phyloP scores from a whole-genome alignment of 2,888 invertebrate species.

The Protodeltote pygarga region DNA sequence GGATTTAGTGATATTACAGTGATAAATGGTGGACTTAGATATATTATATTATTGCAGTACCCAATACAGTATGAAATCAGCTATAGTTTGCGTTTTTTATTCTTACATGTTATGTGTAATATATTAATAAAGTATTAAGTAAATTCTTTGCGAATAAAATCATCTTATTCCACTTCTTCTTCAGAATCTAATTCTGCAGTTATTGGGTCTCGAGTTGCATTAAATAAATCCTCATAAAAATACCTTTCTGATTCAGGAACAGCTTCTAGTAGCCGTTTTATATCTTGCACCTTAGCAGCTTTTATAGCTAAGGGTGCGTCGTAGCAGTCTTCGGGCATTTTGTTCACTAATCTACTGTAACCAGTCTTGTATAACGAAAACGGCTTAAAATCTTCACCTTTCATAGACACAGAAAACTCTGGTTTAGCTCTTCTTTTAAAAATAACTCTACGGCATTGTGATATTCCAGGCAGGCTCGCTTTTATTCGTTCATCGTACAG shows the following conservation, averaged over 20 bases:
- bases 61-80: background rate
- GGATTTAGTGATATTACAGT: too few species aligned
- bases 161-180: slow-evolving; percentile 8
- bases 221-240: slow-evolving; percentile 19
- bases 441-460: background rate
- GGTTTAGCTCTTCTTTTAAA: background rate
- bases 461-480: background rate
- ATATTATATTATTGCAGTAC: slow-evolving; percentile 6
- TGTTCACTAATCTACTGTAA: slow-evolving; percentile 9
- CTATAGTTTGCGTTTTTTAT: too few species aligned
- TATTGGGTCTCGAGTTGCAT: slow-evolving; percentile 1
- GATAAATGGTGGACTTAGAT: slow-evolving; percentile 79
- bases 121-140: too few species aligned
- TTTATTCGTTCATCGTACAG: background rate
- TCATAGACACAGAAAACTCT: slow-evolving; percentile 7
- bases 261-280: slow-evolving; percentile 10
- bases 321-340: slow-evolving; percentile 8
- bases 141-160: background rate
- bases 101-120: too few species aligned
- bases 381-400: slow-evolving; percentile 10
- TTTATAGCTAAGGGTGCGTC: slow-evolving; percentile 12
- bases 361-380: slow-evolving; percentile 13
- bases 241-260: slow-evolving; percentile 13
- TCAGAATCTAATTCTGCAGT: background rate
- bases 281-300: slow-evolving; percentile 12